Evolutionary conservation across 2,113 vertebrate species (phyloP).

Genomic region (Chloropsis hardwickii): DNA sequence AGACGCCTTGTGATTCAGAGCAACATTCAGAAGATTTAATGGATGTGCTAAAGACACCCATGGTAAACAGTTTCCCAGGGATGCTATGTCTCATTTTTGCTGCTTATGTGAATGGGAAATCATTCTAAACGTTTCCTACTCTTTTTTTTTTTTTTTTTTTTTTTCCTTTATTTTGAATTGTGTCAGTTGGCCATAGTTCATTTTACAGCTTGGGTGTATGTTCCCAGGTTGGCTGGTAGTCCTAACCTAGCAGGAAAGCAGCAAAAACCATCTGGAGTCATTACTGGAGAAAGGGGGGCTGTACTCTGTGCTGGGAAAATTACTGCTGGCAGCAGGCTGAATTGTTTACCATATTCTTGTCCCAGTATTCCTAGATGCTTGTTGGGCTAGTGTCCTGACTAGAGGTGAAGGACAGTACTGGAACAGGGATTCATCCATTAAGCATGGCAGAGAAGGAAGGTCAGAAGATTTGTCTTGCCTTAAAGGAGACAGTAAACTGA

Average conservation of each 20-base stretch:
- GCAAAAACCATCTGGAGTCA: background rate
- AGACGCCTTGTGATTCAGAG: background rate
- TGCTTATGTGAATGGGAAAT: background rate
- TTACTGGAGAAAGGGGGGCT: background rate
- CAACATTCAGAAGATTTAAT: background rate
- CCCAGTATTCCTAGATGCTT: background rate
- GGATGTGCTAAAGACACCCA: background rate
- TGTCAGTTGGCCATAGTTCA: background rate
- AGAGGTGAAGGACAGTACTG: background rate
- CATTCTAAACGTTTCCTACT: background rate
- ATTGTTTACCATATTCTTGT: background rate
- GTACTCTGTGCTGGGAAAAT: background rate
- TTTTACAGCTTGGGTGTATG: background rate
- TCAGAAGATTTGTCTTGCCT: background rate
- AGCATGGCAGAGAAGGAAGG: background rate
- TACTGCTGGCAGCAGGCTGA: background rate
- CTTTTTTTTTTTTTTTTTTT: background rate
- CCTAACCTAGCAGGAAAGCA: background rate
- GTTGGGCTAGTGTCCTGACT: background rate
- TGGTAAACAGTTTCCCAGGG: background rate
- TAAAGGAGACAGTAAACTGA: background rate
- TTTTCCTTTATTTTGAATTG: background rate
- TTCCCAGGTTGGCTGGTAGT: background rate
- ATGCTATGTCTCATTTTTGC: background rate
- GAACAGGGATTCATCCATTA: background rate